Evolutionary conservation across 37 sponge, comb jelly and placozoan species (phyloP).

Genomic region (Cladorhizidae sp.): DNA sequence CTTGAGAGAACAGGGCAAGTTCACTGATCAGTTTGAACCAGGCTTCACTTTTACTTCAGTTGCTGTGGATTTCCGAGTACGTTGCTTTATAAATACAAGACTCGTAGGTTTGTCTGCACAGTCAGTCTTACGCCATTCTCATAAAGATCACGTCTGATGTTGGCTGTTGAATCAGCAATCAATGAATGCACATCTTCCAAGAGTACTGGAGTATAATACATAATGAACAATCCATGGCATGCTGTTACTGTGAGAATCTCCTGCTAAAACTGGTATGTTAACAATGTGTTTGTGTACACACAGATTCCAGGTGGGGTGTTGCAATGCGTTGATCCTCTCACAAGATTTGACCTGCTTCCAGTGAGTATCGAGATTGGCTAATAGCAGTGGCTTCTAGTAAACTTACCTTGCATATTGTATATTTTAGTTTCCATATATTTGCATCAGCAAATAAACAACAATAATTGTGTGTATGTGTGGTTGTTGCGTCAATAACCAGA

Average conservation of each 20-base stretch:
- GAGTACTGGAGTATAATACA: neutral
- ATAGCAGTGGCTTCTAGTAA: too few species aligned
- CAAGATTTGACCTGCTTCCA: constrained; percentile 4
- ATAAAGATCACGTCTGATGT: too few species aligned
- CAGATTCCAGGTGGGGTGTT: neutral
- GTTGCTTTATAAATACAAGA: too few species aligned
- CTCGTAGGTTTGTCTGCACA: too few species aligned
- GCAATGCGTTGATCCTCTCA: constrained; percentile 10
- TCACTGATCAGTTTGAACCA: neutral
- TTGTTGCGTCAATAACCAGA: too few species aligned
- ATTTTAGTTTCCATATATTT: too few species aligned
- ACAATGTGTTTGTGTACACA: neutral
- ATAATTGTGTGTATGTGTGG: too few species aligned
- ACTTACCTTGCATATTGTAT: too few species aligned
- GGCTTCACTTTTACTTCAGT: neutral
- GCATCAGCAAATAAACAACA: too few species aligned
- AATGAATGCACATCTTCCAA: too few species aligned
- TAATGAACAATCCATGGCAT: neutral
- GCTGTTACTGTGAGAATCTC: neutral
- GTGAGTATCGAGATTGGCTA: neutral
- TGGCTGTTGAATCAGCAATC: too few species aligned
- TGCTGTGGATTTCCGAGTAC: constrained; percentile 13
- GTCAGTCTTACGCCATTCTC: too few species aligned
- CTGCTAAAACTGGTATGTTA: neutral
- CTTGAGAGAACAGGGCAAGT: neutral